Percentiles rank a stretch among this genome's conserved stretches.
Evolutionary conservation across 2,888 invertebrate species (phyloP).

Genomic region (Andrena dorsata): DNA sequence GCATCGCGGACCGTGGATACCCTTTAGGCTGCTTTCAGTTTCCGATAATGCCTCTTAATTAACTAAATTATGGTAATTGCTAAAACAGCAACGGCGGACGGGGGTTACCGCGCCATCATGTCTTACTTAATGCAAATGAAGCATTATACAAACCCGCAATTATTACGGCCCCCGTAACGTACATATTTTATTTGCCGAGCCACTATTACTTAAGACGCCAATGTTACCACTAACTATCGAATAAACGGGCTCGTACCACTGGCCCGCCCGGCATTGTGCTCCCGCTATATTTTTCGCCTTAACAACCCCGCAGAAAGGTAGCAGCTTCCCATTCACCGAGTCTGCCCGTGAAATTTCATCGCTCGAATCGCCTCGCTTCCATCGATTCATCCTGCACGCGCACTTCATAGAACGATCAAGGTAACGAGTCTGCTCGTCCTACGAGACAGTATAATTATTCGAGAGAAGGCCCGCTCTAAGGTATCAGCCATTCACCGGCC

Average conservation of each 20-base stretch:
- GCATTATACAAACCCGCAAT: constrained; percentile 44
- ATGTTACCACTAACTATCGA: constrained; percentile 42
- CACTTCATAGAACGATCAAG: constrained; percentile 40
- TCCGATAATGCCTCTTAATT: constrained; percentile 68
- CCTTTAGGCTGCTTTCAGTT: constrained; percentile 60
- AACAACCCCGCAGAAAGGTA: constrained; percentile 31
- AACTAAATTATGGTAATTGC: constrained; percentile 67
- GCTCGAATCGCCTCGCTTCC: constrained; percentile 35
- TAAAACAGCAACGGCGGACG: constrained; percentile 23
- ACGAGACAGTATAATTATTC: constrained; percentile 37
- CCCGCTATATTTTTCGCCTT: constrained; percentile 3
- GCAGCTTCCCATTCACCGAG: background rate
- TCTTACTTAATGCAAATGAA: constrained; percentile 52
- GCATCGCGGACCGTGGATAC: constrained; percentile 42
- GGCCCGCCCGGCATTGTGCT: background rate
- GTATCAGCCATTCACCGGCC: constrained; percentile 9
- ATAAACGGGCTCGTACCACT: constrained; percentile 22
- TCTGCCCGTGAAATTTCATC: background rate
- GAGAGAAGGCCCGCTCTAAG: constrained; percentile 7
- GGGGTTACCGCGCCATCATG: constrained; percentile 15
- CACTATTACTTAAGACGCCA: constrained; percentile 25
- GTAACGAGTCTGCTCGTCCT: constrained; percentile 32
- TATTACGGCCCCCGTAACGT: constrained; percentile 34
- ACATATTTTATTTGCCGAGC: constrained; percentile 17
- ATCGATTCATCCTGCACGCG: constrained; percentile 34